These are phyloP conservation scores for Drosophila sucinea DNA, from an alignment of 1,140 invertebrate species.

Conservation along the genomic window DNA sequence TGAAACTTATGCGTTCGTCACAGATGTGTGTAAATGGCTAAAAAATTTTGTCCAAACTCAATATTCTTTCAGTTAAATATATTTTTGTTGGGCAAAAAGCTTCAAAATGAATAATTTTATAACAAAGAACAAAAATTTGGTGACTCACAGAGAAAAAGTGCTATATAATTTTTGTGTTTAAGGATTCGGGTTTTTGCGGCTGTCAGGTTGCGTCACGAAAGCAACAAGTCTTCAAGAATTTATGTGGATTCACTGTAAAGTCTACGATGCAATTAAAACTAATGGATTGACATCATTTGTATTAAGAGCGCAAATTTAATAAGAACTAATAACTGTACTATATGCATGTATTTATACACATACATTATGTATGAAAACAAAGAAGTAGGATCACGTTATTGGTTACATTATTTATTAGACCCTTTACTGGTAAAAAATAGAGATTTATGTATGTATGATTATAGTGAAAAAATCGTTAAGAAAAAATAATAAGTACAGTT, in stretches of 20 bases:
- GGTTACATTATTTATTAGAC: too few species aligned
- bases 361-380: too few species aligned
- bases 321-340: too few species aligned
- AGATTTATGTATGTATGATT: too few species aligned
- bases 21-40: background rate
- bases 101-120: background rate
- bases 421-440: too few species aligned
- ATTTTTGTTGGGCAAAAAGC: slow-evolving; percentile 32
- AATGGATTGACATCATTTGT: slow-evolving; percentile 29
- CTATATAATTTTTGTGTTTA: slow-evolving; percentile 1
- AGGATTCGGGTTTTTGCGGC: slow-evolving; percentile 10
- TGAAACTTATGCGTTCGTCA: background rate
- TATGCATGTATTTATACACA: too few species aligned
- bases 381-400: too few species aligned
- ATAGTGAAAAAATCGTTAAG: too few species aligned
- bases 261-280: slow-evolving; percentile 3
- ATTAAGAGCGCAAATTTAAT: background rate
- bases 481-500: too few species aligned
- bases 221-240: slow-evolving; percentile 1
- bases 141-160: slow-evolving; percentile 35
- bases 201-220: slow-evolving; percentile 23
- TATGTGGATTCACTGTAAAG: slow-evolving; percentile 15
- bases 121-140: slow-evolving; percentile 11
- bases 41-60: background rate
- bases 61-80: slow-evolving; percentile 37